Base-by-base conservation (phyloP, 2,888 invertebrate genomes). In the Microctonus hyperodae region DNA sequence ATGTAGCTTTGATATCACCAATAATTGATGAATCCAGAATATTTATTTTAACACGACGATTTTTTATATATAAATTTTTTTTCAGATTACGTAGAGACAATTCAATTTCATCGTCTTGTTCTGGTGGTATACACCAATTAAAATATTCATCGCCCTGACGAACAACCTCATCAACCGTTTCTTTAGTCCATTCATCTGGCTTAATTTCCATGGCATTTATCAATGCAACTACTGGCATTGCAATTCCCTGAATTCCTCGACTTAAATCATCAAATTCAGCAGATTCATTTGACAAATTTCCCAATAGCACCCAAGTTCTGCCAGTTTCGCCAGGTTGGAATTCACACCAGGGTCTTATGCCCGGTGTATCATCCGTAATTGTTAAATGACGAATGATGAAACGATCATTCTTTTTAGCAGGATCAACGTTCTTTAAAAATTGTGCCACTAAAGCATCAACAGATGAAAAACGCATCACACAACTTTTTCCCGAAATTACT, bases 61-160 rank as follows among this genome's bases (percentile, higher is more conserved):
- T 81, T 22, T 81, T 78, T 7, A 84, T 72, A 53, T 79, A 79
- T 2, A 85, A 78, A n/a, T 75, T 75, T n/a, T 75, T 79, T 25
- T 81, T 83, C 22, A 86, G 65, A 64, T 85, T 83, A 9, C 75
- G 76, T 0, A 85, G 72, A 74, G 81, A 74, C 20, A 85, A 73
- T 51, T 76, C 76, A 11, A 72, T 74, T 33, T 80, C 74, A 0
- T 77, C 75, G 20, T 78, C 78, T 76, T 77, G 51, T 78, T 69
- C 37, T 57, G 65, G 64, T 10, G 73, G 73, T n/a, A 76, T 61
- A 28, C 82, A 84, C 72, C 79, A 79, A 6, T 78, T 78, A 70
- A 86, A 87, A 37, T 85, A 85, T 9, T 71, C 72, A 69, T 87
- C 84, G 0, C 87, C 87, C 44, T 82, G 78, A 4, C 76, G 73